Conservation (phyloP, 2,113 vertebrate genomes). For the Ctenomys sociabilis region DNA sequence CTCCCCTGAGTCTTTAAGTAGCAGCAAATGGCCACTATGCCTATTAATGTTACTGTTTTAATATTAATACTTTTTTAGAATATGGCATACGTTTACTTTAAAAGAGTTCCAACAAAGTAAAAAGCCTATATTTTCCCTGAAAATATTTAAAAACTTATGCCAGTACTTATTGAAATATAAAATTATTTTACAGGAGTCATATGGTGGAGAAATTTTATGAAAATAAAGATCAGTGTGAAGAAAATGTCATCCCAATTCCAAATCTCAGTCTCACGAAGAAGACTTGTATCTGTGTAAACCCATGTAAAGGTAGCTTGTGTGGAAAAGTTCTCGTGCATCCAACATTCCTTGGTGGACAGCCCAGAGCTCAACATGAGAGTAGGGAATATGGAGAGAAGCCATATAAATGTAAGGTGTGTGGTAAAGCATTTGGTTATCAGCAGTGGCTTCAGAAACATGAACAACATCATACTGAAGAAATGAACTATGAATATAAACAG, state of each 20-base stretch:
- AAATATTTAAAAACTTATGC: background rate
- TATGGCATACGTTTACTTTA: background rate
- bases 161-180: background rate
- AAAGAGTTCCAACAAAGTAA: background rate
- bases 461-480: background rate
- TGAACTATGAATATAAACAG: background rate
- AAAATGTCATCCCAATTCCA: background rate
- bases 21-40: background rate
- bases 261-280: background rate
- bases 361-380: background rate
- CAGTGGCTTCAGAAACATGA: background rate
- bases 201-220: background rate
- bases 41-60: background rate
- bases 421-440: background rate
- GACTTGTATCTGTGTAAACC: background rate
- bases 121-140: background rate
- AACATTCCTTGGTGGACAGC: background rate
- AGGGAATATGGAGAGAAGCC: background rate
- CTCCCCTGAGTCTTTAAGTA: background rate
- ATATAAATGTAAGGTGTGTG: background rate
- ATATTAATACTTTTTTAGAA: background rate
- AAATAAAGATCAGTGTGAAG: background rate
- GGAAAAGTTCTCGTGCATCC: background rate
- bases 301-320: background rate
- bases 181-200: background rate